Evolutionary conservation across 2,113 vertebrate species (phyloP).

Genomic region (Cygnus atratus): DNA sequence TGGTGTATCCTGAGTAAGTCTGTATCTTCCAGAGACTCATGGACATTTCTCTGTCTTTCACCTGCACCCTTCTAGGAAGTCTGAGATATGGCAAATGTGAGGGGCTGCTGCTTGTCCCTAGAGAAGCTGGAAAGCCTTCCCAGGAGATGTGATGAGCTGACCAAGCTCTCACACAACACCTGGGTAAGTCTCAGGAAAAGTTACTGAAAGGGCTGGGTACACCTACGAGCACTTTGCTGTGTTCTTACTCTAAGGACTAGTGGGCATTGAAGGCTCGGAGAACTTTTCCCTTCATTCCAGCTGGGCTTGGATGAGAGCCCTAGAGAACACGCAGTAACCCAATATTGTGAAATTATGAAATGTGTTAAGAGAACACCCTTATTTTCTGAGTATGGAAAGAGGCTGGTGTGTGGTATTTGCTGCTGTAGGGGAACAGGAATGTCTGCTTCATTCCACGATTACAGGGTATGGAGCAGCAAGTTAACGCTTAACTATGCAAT

Average conservation of each 20-base stretch:
- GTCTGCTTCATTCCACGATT: not conserved
- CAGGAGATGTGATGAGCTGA: not conserved
- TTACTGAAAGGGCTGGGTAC: not conserved
- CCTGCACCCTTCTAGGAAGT: not conserved
- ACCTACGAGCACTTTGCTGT: fast-evolving
- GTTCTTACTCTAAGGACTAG: not conserved
- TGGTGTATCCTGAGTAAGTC: not conserved
- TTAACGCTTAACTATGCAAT: not conserved
- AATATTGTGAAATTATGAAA: not conserved
- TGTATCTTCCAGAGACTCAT: not conserved
- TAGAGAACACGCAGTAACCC: not conserved
- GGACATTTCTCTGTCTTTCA: not conserved
- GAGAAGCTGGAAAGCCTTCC: not conserved
- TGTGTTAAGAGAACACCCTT: not conserved
- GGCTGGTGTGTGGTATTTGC: not conserved
- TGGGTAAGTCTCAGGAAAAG: not conserved
- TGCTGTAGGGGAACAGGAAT: not conserved
- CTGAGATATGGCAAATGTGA: not conserved
- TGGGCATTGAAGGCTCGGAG: not conserved
- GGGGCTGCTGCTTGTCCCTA: not conserved
- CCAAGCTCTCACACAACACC: fast-evolving
- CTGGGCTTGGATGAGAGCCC: not conserved
- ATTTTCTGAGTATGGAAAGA: not conserved
- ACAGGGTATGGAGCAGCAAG: not conserved
- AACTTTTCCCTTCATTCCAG: not conserved